These are phyloP conservation scores for Erpobdella octoculata DNA, from an alignment of 2,888 invertebrate genomes.

Conservation along the genomic window DNA sequence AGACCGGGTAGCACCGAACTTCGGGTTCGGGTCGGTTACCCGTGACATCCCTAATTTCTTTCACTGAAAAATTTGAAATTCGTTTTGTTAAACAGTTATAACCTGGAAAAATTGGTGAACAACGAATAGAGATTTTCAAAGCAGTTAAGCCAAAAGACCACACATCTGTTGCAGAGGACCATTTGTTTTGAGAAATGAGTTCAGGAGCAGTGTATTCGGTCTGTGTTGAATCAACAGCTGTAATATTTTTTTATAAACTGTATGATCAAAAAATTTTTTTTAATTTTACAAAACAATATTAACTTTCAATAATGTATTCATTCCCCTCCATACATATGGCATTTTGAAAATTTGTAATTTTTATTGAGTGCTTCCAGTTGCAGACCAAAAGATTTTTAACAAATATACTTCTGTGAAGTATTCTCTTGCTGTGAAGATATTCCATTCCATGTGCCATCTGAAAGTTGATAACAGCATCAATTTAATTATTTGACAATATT, in stretches of 20 bases:
- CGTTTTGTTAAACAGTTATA: no score
- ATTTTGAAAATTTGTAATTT: conserved; percentile 16
- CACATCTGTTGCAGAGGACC: background rate
- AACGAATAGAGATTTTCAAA: background rate
- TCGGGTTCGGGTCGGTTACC: no score
- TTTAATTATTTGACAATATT: no score
- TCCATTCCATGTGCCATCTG: conserved; percentile 20
- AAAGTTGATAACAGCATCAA: no score
- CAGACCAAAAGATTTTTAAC: background rate
- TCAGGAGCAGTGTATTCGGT: conserved; percentile 19
- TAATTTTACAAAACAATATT: no score
- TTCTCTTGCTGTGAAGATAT: conserved; percentile 3
- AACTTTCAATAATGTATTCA: conserved; percentile 12
- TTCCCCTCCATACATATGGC: background rate
- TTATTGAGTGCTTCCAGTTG: conserved; percentile 6
- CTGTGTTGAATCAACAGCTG: background rate
- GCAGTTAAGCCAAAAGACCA: conserved; percentile 21
- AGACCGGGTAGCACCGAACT: no score
- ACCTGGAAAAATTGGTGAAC: conserved; percentile 15
- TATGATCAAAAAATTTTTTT: no score
- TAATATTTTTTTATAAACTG: background rate
- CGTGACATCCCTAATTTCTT: no score
- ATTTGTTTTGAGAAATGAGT: background rate
- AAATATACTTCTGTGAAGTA: background rate
- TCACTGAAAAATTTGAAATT: no score